Evolutionary conservation across 2,888 invertebrate genomes (phyloP), one percentile per base, ranked within the genome.

Genomic region (Diadegma fenestrale): DNA sequence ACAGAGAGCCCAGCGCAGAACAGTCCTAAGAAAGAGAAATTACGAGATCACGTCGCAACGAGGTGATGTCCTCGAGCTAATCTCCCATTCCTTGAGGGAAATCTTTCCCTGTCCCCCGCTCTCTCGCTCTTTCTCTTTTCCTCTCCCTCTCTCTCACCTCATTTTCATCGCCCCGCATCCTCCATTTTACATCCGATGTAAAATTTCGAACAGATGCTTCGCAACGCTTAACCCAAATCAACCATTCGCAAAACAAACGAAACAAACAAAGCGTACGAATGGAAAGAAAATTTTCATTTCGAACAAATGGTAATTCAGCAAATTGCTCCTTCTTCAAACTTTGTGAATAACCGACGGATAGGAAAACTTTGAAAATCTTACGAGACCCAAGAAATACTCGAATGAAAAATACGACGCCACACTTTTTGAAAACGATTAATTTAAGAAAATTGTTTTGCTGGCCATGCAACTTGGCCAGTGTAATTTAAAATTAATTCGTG

Each of bases 11-110:
- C 84, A 64, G 80, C 77, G 80, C 75, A 45, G 81, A 45, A 30
- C 37, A 48, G 63, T 64, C 48, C 77, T 85, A 85, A 88, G 89
- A 90, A 90, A 88, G 90, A 91, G 89, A 90, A 91, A 90, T 91
- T 88, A 89, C 89, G 73, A 88, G 89, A 90, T 90, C 89, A 90
- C 88, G 87, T 89, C 84, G 76, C 71, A 80, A 71, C 51, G 80
- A 66, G 78, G 76, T 69, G 75, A 66, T 80, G 73, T 87, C 82
- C 87, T 82, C 79, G 83, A 84, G 85, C 86, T 85, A 87, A 80
- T 84, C 83, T 84, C 84, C 68, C 84, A 78, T 80, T 85, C 80
- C 86, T 84, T 68, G 66, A 69, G 48, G 41, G 43, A 30, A 78
- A 77, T 80, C 77, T 86, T 66, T 68, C 22, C 58, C 64, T 71